Base-by-base conservation (phyloP, 2,113 vertebrate species). In the Phycodurus eques region DNA sequence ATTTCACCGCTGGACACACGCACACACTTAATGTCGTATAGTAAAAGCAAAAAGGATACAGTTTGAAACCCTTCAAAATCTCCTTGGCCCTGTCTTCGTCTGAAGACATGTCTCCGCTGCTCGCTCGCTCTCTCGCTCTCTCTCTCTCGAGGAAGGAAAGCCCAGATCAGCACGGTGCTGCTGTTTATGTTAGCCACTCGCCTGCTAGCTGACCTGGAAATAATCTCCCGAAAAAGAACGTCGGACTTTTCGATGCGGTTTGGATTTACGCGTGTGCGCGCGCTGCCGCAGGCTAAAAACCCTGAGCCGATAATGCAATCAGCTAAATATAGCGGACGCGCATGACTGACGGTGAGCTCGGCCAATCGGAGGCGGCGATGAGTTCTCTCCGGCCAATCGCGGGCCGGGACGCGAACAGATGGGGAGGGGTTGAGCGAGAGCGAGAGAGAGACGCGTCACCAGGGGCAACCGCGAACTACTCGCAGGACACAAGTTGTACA, bases 81-180 rank as follows among this genome's bases (percentile, higher is more conserved):
- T 93, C 93, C 89, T 92, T 93, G 85, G 92, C 93, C 84, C 93
- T 88, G 91, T 93, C 92, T 91, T 94, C 92, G 75, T 89, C 89
- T 83, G 91, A 92, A 93, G 93, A 94, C 93, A 94, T 94, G 57
- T 83, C 82, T 66, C 44, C 64, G 14, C 42, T 47, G 33, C 59
- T 35, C 6, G 13, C 61, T 17, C 61, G 3, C 39, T 42, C 8
- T 63, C 61, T 8, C 53, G 1, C 35, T 39, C 35, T 63, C 61
- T 13, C 39, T 42, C 8, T 63, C 61, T 39, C 35, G 8, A 22
- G 20, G 19, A 22, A 39, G 35, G 35, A 35, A 61, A 33, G 15
- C 59, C 15, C 7, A 15, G 59, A 14, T 13, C 13, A 33, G 12
- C 6, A 73, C 67, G 15, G 56, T n/a, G 17, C 31, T 20, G 64